Evolutionary conservation across 2,113 vertebrate genomes (phyloP).

Genomic region (Cacatua alba): DNA sequence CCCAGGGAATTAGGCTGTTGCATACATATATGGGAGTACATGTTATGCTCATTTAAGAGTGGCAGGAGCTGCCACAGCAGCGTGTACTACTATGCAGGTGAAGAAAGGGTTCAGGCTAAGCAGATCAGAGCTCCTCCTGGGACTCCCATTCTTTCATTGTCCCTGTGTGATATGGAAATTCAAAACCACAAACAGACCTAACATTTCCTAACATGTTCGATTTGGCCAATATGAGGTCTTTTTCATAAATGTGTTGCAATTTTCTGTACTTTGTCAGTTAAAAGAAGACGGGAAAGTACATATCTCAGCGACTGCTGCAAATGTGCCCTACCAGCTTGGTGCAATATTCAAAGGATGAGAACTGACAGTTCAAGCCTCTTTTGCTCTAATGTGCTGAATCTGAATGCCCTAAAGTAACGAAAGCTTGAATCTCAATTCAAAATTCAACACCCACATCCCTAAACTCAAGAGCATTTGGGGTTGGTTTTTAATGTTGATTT

Average conservation of each 20-base stretch:
- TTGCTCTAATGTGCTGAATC: constrained; percentile 43
- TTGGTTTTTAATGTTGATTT: background rate
- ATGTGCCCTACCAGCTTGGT: background rate
- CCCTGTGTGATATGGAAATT: background rate
- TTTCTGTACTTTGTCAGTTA: background rate
- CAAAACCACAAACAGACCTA: background rate
- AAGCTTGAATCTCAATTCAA: background rate
- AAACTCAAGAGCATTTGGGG: constrained; percentile 9
- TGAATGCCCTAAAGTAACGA: constrained; percentile 42
- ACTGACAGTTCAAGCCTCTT: constrained; percentile 49
- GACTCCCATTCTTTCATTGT: background rate
- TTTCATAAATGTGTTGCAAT: background rate
- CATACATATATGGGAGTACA: background rate
- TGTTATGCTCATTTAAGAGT: background rate
- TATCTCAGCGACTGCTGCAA: background rate
- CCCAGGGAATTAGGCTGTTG: background rate
- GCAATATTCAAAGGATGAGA: constrained; percentile 25
- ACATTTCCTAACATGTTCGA: background rate
- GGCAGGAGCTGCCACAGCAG: background rate
- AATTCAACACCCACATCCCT: constrained; percentile 36
- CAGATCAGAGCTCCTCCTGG: background rate
- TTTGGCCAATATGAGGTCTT: background rate
- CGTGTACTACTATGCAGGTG: background rate
- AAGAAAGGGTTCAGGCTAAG: background rate
- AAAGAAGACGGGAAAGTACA: background rate